These are phyloP conservation scores for Dasysyrphus tricinctus DNA, from an alignment of 2,888 invertebrate genomes.

Conservation along the genomic window DNA sequence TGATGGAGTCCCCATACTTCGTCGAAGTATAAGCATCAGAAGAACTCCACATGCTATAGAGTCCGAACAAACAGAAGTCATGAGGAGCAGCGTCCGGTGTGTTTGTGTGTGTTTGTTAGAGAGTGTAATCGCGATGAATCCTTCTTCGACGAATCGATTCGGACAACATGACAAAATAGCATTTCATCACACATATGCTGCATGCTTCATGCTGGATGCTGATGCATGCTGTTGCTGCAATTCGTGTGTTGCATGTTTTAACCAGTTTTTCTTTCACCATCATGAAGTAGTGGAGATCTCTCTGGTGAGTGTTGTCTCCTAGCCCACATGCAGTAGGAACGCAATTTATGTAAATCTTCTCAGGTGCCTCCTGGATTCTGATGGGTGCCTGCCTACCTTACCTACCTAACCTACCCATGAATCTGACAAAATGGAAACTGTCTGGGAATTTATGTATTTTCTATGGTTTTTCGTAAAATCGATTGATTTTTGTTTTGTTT, in stretches of 20 bases:
- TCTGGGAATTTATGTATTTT: conserved; percentile 39
- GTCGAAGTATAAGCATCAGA: not conserved
- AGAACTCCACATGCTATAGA: conserved; percentile 7
- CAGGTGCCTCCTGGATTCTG: conserved; percentile 17
- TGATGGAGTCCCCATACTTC: conserved; percentile 17
- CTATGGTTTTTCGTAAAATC: conserved; percentile 20
- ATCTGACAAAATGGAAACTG: conserved; percentile 33
- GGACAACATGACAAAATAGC: conserved; percentile 69
- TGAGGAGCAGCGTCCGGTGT: conserved; percentile 34
- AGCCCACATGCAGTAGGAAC: conserved; percentile 56
- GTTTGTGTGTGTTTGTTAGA: not conserved
- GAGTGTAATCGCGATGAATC: conserved; percentile 59
- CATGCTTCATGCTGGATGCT: not conserved
- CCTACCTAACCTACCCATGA: conserved; percentile 19
- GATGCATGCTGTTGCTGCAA: conserved; percentile 21
- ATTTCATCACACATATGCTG: conserved; percentile 56
- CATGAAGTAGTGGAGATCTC: not conserved
- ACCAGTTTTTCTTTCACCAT: conserved; percentile 39
- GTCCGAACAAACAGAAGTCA: conserved; percentile 63
- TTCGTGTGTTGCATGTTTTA: conserved; percentile 61
- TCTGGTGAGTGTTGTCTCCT: conserved; percentile 24
- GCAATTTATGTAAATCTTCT: conserved; percentile 43
- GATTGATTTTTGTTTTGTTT: conserved; percentile 18
- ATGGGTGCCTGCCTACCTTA: not conserved
- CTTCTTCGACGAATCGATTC: conserved; percentile 71